Percentiles rank a stretch among this genome's conserved stretches.
Conservation (phyloP, 2,888 invertebrate genomes). For the Heliconius cydno region DNA sequence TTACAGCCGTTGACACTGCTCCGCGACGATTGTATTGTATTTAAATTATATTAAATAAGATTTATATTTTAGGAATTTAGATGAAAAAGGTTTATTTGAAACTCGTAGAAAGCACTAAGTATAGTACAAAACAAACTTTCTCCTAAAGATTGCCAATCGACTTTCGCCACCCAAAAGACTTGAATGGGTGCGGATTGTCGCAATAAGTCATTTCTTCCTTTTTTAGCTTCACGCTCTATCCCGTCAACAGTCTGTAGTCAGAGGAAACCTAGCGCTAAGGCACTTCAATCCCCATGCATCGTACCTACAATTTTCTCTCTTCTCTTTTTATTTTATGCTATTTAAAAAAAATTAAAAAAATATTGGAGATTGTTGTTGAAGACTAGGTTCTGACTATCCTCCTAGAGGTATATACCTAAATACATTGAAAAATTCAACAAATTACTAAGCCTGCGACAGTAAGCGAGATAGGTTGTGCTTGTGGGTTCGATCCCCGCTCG, state of each 20-base stretch:
- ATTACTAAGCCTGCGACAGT: no score
- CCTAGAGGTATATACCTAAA: no score
- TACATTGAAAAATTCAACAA: no score
- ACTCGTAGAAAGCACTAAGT: conserved; percentile 13
- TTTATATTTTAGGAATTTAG: not conserved
- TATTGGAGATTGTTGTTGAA: no score
- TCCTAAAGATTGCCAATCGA: not conserved
- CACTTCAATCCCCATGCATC: not conserved
- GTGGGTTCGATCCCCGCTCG: no score
- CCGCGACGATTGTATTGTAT: not conserved
- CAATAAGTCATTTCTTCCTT: not conserved
- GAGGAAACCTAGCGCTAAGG: not conserved
- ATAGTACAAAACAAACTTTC: conserved; percentile 3
- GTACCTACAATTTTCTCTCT: not conserved
- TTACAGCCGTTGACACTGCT: not conserved
- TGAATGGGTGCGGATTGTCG: conserved; percentile 17
- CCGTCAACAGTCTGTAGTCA: not conserved
- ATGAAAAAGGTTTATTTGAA: not conserved
- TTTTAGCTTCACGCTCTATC: not conserved
- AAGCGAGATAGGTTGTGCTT: no score
- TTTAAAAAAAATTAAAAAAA: no score
- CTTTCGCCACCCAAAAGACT: conserved; percentile 23
- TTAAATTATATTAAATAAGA: not conserved
- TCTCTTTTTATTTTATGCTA: no score
- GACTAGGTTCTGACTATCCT: no score